Conservation (phyloP, 23 tunicate species). For the Styela plicata region DNA sequence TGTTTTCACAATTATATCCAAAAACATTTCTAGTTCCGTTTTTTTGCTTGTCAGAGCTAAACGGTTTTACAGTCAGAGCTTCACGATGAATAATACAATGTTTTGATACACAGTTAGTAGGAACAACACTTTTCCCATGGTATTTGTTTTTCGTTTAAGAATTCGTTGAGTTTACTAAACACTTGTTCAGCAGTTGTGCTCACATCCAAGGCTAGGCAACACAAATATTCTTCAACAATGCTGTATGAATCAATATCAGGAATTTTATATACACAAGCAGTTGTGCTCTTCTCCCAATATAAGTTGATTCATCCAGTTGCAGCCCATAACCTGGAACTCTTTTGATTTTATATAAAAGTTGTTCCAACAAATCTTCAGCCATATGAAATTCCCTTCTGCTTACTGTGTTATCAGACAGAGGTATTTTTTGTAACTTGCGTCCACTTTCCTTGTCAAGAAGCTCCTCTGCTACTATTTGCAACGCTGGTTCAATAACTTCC, state of each 20-base stretch:
- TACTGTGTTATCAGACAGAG: slow-evolving; percentile 39
- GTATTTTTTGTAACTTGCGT: slow-evolving; percentile 37
- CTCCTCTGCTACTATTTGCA: slow-evolving; percentile 39
- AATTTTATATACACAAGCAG: slow-evolving; percentile 39
- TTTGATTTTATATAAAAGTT: slow-evolving; percentile 30
- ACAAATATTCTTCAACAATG: slow-evolving; percentile 41
- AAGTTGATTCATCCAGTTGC: slow-evolving; percentile 51
- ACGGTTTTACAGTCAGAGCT: slow-evolving; percentile 49
- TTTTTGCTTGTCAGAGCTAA: slow-evolving; percentile 41
- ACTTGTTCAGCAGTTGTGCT: slow-evolving; percentile 43
- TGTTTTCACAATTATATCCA: slow-evolving; percentile 40
- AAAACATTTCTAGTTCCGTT: slow-evolving; percentile 49
- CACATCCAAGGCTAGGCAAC: slow-evolving; percentile 44
- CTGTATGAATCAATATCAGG: slow-evolving; percentile 37
- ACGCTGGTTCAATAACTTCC: slow-evolving; percentile 40
- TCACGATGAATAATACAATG: slow-evolving; percentile 45
- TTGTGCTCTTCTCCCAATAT: slow-evolving; percentile 39
- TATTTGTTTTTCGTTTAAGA: slow-evolving; percentile 30
- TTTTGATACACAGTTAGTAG: slow-evolving; percentile 48
- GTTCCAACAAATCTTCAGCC: slow-evolving; percentile 29
- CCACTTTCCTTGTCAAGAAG: slow-evolving; percentile 43
- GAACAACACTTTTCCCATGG: slow-evolving; percentile 37
- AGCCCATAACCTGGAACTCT: slow-evolving; percentile 41
- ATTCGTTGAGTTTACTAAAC: slow-evolving; percentile 34
- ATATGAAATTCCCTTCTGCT: slow-evolving; percentile 45